Evolutionary conservation across 2,113 vertebrate genomes (phyloP).

Genomic region (Tyrannus savana): DNA sequence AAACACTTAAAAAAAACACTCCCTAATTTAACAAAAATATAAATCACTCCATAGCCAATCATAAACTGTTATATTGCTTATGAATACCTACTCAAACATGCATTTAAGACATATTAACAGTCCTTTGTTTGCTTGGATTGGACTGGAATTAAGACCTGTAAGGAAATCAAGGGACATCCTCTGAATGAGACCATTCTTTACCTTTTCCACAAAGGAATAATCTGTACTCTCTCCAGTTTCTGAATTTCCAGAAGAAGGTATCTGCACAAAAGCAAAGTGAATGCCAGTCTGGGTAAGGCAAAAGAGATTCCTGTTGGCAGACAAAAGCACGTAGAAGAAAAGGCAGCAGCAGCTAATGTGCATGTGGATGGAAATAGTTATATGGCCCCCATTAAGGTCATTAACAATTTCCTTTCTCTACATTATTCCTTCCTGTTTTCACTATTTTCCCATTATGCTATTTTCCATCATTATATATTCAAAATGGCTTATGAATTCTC

Average conservation of each 20-base stretch:
- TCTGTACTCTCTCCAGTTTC: background rate
- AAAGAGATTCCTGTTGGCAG: background rate
- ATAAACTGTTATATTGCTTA: background rate
- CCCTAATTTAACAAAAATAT: background rate
- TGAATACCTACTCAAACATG: background rate
- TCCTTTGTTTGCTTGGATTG: background rate
- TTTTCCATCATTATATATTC: background rate
- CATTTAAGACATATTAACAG: background rate
- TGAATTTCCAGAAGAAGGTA: slow-evolving; percentile 22
- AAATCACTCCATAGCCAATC: background rate
- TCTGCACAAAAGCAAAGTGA: slow-evolving; percentile 35
- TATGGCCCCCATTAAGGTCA: background rate
- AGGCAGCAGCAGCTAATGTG: background rate
- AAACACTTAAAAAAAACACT: too few relatives aligned
- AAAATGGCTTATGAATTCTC: background rate
- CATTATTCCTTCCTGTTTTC: background rate
- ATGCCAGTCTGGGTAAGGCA: background rate
- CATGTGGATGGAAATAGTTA: background rate
- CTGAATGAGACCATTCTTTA: background rate
- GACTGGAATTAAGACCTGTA: background rate
- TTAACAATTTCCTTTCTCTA: background rate
- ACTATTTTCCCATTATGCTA: background rate
- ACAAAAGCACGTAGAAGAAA: background rate
- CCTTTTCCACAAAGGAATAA: slow-evolving; percentile 20
- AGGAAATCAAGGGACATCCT: background rate